Evolutionary conservation across 2,797 vertebrate genomes (phyloP).

Genomic region (Sebastes trivittatus): DNA sequence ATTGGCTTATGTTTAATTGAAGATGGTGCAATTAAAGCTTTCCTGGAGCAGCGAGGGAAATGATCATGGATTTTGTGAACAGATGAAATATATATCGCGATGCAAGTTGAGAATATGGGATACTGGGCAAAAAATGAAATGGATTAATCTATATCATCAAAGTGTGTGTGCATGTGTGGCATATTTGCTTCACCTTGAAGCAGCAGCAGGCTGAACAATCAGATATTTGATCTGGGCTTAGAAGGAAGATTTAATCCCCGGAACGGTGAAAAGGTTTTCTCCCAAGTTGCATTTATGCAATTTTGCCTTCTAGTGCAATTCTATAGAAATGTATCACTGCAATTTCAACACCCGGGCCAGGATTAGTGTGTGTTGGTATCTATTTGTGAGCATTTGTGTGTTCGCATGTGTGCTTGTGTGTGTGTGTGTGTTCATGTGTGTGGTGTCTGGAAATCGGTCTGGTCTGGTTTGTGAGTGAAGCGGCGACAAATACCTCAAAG

Average conservation of each 20-base stretch:
- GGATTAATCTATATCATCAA: slow-evolving; percentile 70
- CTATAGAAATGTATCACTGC: slow-evolving; percentile 79
- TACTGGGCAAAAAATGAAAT: slow-evolving; percentile 45
- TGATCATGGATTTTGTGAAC: slow-evolving; percentile 43
- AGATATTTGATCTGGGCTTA: slow-evolving; percentile 83
- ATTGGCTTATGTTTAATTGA: slow-evolving; percentile 64
- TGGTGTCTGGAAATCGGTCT: slow-evolving; percentile 38
- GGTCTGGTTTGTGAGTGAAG: slow-evolving; percentile 58
- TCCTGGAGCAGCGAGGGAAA: slow-evolving; percentile 28
- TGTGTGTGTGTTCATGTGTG: slow-evolving; percentile 26
- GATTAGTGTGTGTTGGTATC: slow-evolving; percentile 71
- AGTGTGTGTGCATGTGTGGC: slow-evolving; percentile 41
- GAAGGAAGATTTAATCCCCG: slow-evolving; percentile 80
- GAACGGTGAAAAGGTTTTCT: slow-evolving; percentile 79
- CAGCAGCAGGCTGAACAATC: slow-evolving; percentile 77
- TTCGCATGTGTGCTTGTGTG: background rate
- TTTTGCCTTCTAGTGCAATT: slow-evolving; percentile 80
- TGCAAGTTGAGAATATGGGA: slow-evolving; percentile 40
- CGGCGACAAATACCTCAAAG: slow-evolving; percentile 73
- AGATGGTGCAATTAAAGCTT: slow-evolving; percentile 62
- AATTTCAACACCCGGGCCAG: slow-evolving; percentile 71
- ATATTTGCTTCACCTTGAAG: slow-evolving; percentile 72
- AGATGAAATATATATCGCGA: slow-evolving; percentile 24
- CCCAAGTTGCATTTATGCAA: slow-evolving; percentile 82
- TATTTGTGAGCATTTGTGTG: slow-evolving; percentile 58